These are phyloP conservation scores for Chamaea fasciata DNA, from an alignment of 2,113 vertebrate species.

Conservation along the genomic window DNA sequence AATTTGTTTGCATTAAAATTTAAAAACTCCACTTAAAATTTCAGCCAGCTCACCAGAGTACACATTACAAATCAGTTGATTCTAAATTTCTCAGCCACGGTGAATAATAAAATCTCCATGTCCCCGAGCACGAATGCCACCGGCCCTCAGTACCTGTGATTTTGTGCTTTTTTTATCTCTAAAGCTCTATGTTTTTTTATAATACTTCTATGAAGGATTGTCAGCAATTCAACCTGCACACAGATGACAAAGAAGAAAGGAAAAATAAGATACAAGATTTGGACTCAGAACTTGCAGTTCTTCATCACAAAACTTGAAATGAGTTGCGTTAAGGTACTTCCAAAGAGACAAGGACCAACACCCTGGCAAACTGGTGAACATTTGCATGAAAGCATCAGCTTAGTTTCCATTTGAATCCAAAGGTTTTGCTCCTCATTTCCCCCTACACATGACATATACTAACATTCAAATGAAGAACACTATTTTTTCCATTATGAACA, in stretches of 20 bases:
- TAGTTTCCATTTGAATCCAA: not conserved
- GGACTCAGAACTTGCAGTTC: not conserved
- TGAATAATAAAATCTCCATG: not conserved
- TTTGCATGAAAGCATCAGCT: not conserved
- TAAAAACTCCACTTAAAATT: not conserved
- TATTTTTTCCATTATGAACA: not conserved
- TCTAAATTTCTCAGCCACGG: not conserved
- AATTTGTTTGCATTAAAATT: not conserved
- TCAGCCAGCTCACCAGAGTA: not conserved
- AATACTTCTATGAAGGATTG: not conserved
- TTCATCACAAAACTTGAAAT: not conserved
- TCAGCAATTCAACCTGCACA: not conserved
- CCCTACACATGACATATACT: not conserved
- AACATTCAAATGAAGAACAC: not conserved
- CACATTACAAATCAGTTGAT: not conserved
- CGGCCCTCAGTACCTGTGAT: fast-evolving
- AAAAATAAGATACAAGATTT: not conserved
- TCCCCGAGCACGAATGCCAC: fast-evolving
- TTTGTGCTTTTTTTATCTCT: not conserved
- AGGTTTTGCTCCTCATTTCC: not conserved
- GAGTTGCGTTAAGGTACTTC: not conserved
- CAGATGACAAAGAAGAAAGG: not conserved
- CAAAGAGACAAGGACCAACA: not conserved
- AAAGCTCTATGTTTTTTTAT: fast-evolving
- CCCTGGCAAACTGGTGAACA: not conserved